phyloP scores from a whole-genome alignment of 2,888 invertebrate genomes.

The Exocentrus adspersus region DNA sequence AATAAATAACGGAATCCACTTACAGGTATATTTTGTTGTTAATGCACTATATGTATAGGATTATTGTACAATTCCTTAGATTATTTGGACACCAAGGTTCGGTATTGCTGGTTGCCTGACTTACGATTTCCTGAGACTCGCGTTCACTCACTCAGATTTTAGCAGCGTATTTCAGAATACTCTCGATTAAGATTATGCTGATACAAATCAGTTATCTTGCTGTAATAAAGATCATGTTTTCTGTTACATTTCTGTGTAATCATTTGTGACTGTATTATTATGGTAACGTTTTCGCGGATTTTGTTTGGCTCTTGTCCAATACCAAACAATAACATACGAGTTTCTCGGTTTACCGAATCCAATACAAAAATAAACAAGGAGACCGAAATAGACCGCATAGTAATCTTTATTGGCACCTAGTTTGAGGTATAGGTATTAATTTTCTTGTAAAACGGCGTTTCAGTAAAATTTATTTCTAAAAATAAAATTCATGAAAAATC shows the following conservation, averaged over 20 bases:
- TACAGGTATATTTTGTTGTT: too few species aligned
- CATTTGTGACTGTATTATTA: neutral
- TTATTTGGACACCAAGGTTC: too few species aligned
- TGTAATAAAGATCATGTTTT: neutral
- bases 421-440: conserved; percentile 3
- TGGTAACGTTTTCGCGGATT: conserved; percentile 38
- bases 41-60: too few species aligned
- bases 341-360: conserved; percentile 42
- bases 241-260: neutral
- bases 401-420: conserved; percentile 11
- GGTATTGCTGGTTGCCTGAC: too few species aligned
- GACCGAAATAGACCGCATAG: conserved; percentile 6
- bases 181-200: too few species aligned
- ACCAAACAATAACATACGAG: conserved; percentile 44
- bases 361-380: conserved; percentile 41
- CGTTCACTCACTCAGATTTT: too few species aligned
- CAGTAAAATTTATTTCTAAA: neutral
- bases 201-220: too few species aligned
- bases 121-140: too few species aligned
- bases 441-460: conserved; percentile 4
- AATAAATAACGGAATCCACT: too few species aligned
- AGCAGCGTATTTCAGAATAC: too few species aligned
- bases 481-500: neutral
- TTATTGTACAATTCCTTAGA: too few species aligned
- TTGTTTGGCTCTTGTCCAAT: conserved; percentile 43